Evolutionary conservation across 2,888 invertebrate genomes (phyloP), one percentile per base, ranked within the genome.

Genomic region (Tachina lurida): DNA sequence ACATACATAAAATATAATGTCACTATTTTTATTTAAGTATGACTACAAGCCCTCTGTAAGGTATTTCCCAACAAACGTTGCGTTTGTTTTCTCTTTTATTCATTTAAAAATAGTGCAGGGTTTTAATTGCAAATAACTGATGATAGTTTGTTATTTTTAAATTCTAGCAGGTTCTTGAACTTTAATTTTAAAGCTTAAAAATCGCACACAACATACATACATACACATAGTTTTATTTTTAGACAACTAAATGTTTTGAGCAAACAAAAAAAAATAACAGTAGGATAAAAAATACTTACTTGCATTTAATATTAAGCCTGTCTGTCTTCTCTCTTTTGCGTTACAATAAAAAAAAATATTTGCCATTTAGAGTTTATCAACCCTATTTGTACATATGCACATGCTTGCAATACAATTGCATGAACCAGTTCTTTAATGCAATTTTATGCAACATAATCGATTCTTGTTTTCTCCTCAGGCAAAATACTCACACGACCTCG

Each of bases 401-500:
- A 31, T 31, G 31, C 0, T 31, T 43, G 49, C 52, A 45, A 41
- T 62, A 60, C 7, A 62, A 49, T n/a, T 1, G 7, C 41, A 54
- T 62, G 22, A 84, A 84, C 84, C 84, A 84, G 84, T 84, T 84
- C 12, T 56, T 52, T 39, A 12, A 75, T 84, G 84, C 84, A 84
- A 49, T 79, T 84, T 74, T 58, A 47, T 76, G 76, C 70, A 84
- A 71, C 78, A 68, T 74, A 81, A 81, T 81, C 74, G 74, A 81
- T 74, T 74, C 80, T 52, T 52, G 39, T 52, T 70, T 31, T 31
- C 79, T 79, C 70, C 58, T 70, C 0, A 71, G 76, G 45, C 74
- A 79, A 58, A 70, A 62, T 58, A 49, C 65, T 49, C 79, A 80
- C 79, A 80, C 76, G 84, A 84, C 84, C 84, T 84, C 84, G 84